A percentile compares a stretch with the other conserved stretches of the same genome.
Conservation (phyloP, 2,888 invertebrate species). For the Dermolepida albohirtum region DNA sequence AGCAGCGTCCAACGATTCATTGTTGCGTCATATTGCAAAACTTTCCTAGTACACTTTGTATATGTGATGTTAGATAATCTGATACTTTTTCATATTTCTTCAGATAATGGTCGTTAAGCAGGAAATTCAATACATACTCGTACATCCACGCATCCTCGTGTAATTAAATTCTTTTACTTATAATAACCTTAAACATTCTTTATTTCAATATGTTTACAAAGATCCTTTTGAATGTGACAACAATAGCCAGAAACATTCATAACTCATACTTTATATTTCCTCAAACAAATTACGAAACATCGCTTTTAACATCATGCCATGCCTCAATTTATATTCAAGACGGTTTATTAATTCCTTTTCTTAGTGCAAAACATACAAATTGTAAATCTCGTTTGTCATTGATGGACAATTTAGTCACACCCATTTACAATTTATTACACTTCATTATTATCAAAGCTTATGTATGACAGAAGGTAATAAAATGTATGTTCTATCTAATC, state of each 20-base stretch:
- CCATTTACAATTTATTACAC: slow-evolving; percentile 23
- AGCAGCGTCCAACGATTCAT: no score
- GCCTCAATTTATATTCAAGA: slow-evolving; percentile 8
- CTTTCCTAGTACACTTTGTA: no score
- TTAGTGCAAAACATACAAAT: slow-evolving; percentile 13
- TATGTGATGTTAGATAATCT: no score
- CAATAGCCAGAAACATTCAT: slow-evolving; percentile 10
- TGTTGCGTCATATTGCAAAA: no score
- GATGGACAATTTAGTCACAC: slow-evolving; percentile 27
- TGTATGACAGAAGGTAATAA: slow-evolving; percentile 31
- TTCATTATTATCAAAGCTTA: slow-evolving; percentile 32
- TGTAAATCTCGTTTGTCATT: slow-evolving; percentile 18
- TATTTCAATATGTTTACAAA: no score
- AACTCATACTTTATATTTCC: slow-evolving; percentile 12
- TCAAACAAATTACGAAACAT: slow-evolving; percentile 19
- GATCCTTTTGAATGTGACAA: neutral
- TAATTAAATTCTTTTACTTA: no score
- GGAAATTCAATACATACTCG: no score
- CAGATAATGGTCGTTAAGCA: no score
- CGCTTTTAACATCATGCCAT: slow-evolving; percentile 7
- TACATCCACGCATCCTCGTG: no score
- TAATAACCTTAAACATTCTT: no score
- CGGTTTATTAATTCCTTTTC: slow-evolving; percentile 23
- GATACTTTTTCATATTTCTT: no score
- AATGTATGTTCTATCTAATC: slow-evolving; percentile 17